A percentile compares a stretch with the other conserved stretches of the same genome.
phyloP scores from a whole-genome alignment of 2,797 vertebrate species.

The Vultur gryphus region DNA sequence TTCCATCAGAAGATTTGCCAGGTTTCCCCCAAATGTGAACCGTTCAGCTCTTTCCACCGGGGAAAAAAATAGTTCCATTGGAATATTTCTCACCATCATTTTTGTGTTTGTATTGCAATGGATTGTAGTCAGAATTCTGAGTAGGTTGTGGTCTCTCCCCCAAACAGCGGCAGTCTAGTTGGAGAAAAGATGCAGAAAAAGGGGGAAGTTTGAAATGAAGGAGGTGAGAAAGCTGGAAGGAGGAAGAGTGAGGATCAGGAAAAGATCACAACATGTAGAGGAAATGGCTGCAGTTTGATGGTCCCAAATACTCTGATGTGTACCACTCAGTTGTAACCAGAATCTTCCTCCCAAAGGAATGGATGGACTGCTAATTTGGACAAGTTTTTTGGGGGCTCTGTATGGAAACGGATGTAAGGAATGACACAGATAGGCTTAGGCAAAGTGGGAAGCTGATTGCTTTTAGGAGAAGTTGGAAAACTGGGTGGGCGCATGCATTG shows the following conservation, averaged over 20 bases:
- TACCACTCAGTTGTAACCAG: background rate
- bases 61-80: background rate
- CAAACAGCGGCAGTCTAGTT: background rate
- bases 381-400: background rate
- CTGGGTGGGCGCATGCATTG: accelerated
- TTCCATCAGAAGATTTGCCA: background rate
- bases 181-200: background rate
- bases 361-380: background rate
- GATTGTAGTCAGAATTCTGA: background rate
- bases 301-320: background rate
- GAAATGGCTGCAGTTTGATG: background rate
- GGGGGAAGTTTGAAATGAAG: background rate
- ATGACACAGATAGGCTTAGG: background rate
- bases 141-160: background rate
- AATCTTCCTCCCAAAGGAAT: background rate
- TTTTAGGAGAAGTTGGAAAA: background rate
- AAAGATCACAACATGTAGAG: background rate
- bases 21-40: background rate
- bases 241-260: background rate
- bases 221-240: background rate
- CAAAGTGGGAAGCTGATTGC: background rate
- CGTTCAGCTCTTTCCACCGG: background rate
- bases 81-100: background rate
- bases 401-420: background rate
- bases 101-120: background rate